These are phyloP conservation scores for Sebastiscus albofasciatus DNA, from an alignment of 2,797 vertebrate species.

Conservation along the genomic window DNA sequence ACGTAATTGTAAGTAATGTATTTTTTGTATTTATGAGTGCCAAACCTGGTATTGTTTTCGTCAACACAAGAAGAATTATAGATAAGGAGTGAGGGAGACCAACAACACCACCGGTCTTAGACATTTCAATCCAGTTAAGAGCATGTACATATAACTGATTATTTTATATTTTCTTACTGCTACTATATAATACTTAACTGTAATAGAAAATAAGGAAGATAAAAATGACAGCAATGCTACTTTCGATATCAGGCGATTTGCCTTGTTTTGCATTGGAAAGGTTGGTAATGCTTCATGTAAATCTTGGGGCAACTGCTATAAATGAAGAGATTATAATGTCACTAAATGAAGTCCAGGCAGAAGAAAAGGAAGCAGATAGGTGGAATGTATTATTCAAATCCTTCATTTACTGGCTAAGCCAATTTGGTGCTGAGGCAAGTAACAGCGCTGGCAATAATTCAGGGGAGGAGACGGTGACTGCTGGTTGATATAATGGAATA, in stretches of 20 bases:
- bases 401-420: constrained; percentile 82
- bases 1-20: background rate
- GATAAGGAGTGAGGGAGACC: background rate
- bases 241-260: background rate
- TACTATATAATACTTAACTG: background rate
- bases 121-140: background rate
- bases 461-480: constrained; percentile 69
- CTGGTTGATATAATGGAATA: constrained; percentile 78
- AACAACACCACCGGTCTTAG: background rate
- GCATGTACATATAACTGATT: background rate
- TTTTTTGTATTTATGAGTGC: background rate
- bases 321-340: constrained; percentile 71
- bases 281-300: constrained; percentile 25
- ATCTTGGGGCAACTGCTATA: constrained; percentile 56
- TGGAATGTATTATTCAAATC: constrained; percentile 85
- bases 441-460: constrained; percentile 74
- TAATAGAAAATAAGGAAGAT: background rate
- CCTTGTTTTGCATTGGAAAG: constrained; percentile 4
- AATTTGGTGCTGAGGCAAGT: constrained; percentile 80
- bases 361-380: constrained; percentile 67
- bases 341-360: constrained; percentile 61
- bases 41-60: background rate
- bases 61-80: background rate
- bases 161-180: background rate
- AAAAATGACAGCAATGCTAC: background rate